Evolutionary conservation across 1,140 invertebrate species (phyloP).

Genomic region (Lysiphlebus fabarum): DNA sequence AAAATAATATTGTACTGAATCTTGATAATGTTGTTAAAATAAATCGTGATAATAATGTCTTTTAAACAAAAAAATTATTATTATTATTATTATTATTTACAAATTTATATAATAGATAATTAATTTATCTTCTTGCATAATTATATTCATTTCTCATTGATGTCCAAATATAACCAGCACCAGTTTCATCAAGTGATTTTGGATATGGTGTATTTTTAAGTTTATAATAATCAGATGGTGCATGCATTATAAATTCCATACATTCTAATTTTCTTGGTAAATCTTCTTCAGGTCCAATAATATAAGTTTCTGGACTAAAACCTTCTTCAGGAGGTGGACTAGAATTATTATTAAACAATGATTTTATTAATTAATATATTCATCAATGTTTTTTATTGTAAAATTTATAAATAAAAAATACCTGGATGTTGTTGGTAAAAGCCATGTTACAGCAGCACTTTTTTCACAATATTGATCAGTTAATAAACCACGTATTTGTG

Average conservation of each 20-base stretch:
- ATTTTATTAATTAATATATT: background rate
- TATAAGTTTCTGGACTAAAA: conserved; percentile 88
- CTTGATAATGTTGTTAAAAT: no score
- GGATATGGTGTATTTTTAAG: conserved; percentile 75
- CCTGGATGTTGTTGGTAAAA: conserved; percentile 76
- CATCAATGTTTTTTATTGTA: background rate
- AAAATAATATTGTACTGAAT: no score
- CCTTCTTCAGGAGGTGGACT: conserved; percentile 73
- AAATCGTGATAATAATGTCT: no score
- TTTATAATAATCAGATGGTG: conserved; percentile 87
- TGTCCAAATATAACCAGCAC: conserved; percentile 69
- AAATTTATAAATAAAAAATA: no score
- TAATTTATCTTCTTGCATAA: conserved; percentile 31
- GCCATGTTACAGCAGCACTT: conserved; percentile 89
- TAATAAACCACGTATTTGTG: conserved; percentile 83
- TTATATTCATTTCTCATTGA: conserved; percentile 45
- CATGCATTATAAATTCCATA: conserved; percentile 91
- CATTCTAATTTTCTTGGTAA: conserved; percentile 80
- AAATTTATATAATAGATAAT: conserved; percentile 5
- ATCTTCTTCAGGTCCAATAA: conserved; percentile 89
- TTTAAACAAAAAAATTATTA: background rate
- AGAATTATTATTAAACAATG: conserved; percentile 1
- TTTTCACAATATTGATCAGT: conserved; percentile 93
- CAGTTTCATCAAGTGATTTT: conserved; percentile 56
- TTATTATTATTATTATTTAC: conserved; percentile 5